Evolutionary conservation across 2,888 invertebrate species (phyloP).

Genomic region (Drosophila kokeensis): DNA sequence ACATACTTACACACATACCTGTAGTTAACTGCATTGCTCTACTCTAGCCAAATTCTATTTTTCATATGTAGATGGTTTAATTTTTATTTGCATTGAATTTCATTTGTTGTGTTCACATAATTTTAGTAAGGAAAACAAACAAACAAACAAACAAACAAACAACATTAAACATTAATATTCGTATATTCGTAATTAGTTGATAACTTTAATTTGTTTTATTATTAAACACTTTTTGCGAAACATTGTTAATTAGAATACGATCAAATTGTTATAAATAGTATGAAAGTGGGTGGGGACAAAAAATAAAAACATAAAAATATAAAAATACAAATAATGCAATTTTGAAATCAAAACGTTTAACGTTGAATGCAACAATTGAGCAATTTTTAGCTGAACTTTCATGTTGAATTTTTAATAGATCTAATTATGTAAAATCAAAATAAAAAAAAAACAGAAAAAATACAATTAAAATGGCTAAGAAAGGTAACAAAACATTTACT

Average conservation of each 20-base stretch:
- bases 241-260: constrained; percentile 60
- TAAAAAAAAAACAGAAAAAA: constrained; percentile 43
- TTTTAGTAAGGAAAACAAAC: constrained; percentile 47
- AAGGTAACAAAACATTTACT: constrained; percentile 69
- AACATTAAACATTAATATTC: constrained; percentile 22
- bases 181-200: constrained; percentile 44
- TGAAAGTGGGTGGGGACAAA: constrained; percentile 34
- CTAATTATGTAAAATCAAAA: constrained; percentile 44
- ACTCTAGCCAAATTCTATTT: constrained; percentile 66
- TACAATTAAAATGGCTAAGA: constrained; percentile 50
- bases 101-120: constrained; percentile 72
- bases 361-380: constrained; percentile 66
- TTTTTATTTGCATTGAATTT: constrained; percentile 10
- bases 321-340: constrained; percentile 24
- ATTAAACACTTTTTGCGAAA: constrained; percentile 34
- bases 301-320: constrained; percentile 1
- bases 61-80: constrained; percentile 58
- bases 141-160: constrained; percentile 44
- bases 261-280: constrained; percentile 53
- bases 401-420: constrained; percentile 72
- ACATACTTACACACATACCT: constrained; percentile 31
- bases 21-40: constrained; percentile 49
- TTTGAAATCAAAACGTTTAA: constrained; percentile 64
- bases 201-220: constrained; percentile 50
- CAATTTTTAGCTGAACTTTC: constrained; percentile 74